Conservation (phyloP, 2,797 vertebrate genomes). For the Acipenser transmontanus region DNA sequence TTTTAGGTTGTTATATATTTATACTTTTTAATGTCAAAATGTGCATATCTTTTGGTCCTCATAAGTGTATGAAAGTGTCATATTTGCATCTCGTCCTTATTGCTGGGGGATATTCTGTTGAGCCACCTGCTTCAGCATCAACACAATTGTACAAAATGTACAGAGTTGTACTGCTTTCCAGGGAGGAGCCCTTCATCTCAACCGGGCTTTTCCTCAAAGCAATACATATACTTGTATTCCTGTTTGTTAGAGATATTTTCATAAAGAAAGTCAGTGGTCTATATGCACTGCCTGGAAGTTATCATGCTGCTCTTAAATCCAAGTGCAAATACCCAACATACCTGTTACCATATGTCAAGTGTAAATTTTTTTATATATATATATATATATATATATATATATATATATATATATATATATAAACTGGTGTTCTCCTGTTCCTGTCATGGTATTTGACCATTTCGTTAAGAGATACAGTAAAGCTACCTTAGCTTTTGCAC, state of each 20-base stretch:
- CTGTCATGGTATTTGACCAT: conserved; percentile 43
- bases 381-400: conserved; percentile 65
- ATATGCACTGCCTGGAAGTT: conserved; percentile 49
- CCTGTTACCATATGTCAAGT: conserved; percentile 52
- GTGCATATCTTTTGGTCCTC: too few relatives aligned
- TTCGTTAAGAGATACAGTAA: conserved; percentile 23
- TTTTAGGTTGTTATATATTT: too few relatives aligned
- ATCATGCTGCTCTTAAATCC: conserved; percentile 48
- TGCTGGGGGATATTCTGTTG: too few relatives aligned
- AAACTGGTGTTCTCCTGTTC: conserved; percentile 60
- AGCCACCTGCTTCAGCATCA: too few relatives aligned
- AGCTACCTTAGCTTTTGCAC: conserved; percentile 39
- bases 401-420: conserved; percentile 56
- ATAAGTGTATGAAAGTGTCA: too few relatives aligned
- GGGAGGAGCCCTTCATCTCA: neutral
- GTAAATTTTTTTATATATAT: conserved; percentile 67
- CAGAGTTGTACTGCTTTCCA: neutral
- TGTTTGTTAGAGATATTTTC: neutral
- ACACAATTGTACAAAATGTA: neutral
- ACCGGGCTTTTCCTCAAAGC: neutral
- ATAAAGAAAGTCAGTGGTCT: conserved; percentile 11
- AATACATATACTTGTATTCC: neutral
- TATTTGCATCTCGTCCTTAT: too few relatives aligned
- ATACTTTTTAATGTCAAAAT: too few relatives aligned
- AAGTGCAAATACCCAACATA: conserved; percentile 55